Conservation (phyloP, 2,797 vertebrate genomes). For the Martes flavigula region DNA sequence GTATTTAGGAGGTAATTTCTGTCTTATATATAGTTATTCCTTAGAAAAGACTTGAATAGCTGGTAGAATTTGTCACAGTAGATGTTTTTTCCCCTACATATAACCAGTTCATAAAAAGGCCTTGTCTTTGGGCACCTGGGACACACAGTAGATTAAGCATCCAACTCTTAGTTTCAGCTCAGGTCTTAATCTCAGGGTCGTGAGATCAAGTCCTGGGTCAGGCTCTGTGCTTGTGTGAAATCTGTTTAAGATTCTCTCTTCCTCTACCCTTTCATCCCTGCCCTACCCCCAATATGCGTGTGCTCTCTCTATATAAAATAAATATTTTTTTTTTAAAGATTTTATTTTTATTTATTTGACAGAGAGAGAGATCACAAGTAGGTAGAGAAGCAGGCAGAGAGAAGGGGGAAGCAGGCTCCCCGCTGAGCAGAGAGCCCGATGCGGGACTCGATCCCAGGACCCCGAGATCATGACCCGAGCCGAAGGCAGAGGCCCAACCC, state of each 20-base stretch:
- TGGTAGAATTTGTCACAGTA: background rate
- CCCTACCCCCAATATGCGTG: background rate
- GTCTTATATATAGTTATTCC: background rate
- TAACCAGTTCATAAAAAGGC: background rate
- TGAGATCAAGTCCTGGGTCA: background rate
- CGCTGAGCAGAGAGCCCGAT: too few species aligned
- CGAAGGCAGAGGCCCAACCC: too few species aligned
- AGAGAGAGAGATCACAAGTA: too few species aligned
- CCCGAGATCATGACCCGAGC: too few species aligned
- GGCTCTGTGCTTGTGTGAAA: background rate
- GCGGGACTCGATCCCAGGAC: too few species aligned
- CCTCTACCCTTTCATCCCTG: background rate
- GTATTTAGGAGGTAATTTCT: constrained; percentile 2
- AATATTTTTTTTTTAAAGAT: background rate
- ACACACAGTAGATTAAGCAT: background rate
- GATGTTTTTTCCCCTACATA: background rate
- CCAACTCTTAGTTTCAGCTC: background rate
- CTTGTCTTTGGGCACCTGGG: background rate
- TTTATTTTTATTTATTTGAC: too few species aligned
- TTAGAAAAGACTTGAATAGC: constrained; percentile 20
- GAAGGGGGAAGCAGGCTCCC: too few species aligned
- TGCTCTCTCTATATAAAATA: background rate
- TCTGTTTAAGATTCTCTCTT: background rate
- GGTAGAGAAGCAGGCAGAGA: too few species aligned
- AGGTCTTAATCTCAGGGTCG: background rate